Evolutionary conservation across 2,113 vertebrate species (phyloP).

Genomic region (Colinus virginianus): DNA sequence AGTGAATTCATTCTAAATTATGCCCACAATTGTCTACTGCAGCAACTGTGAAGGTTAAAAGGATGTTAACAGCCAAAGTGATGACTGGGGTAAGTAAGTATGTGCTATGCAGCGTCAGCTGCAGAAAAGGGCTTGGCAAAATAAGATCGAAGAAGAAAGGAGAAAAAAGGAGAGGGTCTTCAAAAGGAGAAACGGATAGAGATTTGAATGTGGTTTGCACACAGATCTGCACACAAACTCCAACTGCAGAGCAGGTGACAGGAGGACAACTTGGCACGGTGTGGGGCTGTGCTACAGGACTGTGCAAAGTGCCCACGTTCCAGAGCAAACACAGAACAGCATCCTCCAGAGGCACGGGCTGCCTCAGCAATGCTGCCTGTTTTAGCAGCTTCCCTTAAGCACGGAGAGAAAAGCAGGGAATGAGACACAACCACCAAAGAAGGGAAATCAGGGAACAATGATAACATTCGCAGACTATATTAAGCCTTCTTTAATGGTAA

Average conservation of each 20-base stretch:
- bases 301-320: accelerated
- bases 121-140: background rate
- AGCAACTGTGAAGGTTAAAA: constrained; percentile 17
- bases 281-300: background rate
- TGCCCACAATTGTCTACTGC: background rate
- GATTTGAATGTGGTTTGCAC: accelerated
- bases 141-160: background rate
- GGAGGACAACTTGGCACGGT: background rate
- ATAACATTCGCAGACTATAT: background rate
- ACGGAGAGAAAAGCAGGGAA: accelerated
- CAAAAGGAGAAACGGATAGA: background rate
- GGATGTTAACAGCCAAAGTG: background rate
- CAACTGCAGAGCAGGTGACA: background rate
- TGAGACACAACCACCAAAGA: background rate
- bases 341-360: accelerated
- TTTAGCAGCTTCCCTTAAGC: background rate
- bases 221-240: background rate
- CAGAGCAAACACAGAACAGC: background rate
- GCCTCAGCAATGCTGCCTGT: background rate
- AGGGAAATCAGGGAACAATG: background rate
- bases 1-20: background rate
- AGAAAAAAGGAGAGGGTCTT: background rate
- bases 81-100: constrained; percentile 9
- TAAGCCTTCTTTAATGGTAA: background rate
- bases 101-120: background rate